Evolutionary conservation across 2,888 invertebrate genomes (phyloP).

Genomic region (Cistogaster globosa): DNA sequence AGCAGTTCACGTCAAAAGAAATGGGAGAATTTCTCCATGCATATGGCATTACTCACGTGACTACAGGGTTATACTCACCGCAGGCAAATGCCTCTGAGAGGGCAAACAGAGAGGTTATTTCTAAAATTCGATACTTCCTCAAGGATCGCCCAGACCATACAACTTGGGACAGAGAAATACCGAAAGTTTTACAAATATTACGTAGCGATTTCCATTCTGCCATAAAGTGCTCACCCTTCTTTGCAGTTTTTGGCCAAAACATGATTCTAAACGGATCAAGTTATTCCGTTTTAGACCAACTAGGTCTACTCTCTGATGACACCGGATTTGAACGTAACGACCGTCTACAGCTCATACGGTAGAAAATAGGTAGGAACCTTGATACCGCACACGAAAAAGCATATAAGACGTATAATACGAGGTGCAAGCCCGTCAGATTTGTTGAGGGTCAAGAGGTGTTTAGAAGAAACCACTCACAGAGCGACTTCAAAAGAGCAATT

Average conservation of each 20-base stretch:
- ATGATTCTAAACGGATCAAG: not conserved
- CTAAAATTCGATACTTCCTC: constrained; percentile 4
- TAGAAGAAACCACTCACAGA: no score
- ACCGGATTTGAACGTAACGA: no score
- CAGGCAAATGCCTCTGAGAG: constrained; percentile 62
- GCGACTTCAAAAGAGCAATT: no score
- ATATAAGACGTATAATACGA: no score
- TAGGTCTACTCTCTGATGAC: no score
- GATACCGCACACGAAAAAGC: no score
- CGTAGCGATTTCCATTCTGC: not conserved
- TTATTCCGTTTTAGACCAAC: not conserved
- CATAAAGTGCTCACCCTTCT: not conserved
- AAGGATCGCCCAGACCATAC: not conserved
- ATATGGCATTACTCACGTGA: constrained; percentile 53
- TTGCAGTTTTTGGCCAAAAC: not conserved
- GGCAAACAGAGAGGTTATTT: constrained; percentile 5
- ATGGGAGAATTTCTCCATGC: constrained; percentile 40
- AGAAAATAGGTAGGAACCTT: no score
- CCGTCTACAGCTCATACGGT: no score
- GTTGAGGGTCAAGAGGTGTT: no score
- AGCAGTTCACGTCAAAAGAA: constrained; percentile 54
- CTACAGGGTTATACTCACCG: constrained; percentile 52
- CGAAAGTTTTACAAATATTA: not conserved
- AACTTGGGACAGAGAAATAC: not conserved
- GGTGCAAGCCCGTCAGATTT: no score